Conservation (phyloP, 2,888 invertebrate genomes). For the Clepsis dumicolana region DNA sequence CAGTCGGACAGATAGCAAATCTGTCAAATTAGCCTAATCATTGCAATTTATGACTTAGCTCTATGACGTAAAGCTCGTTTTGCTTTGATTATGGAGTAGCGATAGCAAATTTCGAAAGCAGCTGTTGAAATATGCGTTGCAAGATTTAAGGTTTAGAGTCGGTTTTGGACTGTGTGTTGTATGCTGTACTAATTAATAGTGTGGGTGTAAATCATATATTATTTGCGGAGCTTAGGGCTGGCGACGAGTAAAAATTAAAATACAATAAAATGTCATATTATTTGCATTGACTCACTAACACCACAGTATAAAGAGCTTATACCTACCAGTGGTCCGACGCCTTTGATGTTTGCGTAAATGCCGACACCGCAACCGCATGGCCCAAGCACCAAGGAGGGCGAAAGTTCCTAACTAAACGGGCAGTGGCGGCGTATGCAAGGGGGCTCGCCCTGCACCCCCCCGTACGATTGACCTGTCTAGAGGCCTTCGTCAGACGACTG, state of each 20-base stretch:
- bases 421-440: too few species aligned
- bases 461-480: too few species aligned
- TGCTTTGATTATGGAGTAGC: background rate
- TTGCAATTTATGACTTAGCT: background rate
- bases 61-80: background rate
- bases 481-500: too few species aligned
- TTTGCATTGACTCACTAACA: too few species aligned
- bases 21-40: background rate
- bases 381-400: too few species aligned
- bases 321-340: too few species aligned
- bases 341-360: too few species aligned
- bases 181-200: slow-evolving; percentile 28
- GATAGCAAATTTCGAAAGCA: slow-evolving; percentile 12
- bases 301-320: too few species aligned
- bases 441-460: too few species aligned
- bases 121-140: slow-evolving; percentile 15
- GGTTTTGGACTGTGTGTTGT: slow-evolving; percentile 17
- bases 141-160: background rate
- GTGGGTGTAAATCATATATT: slow-evolving; percentile 39
- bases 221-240: slow-evolving; percentile 34
- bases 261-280: too few species aligned
- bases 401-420: too few species aligned
- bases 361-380: too few species aligned
- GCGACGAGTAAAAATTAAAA: background rate
- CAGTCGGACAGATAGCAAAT: background rate